Base-by-base conservation (phyloP, 2,888 invertebrate species). In the Brenthis daphne region DNA sequence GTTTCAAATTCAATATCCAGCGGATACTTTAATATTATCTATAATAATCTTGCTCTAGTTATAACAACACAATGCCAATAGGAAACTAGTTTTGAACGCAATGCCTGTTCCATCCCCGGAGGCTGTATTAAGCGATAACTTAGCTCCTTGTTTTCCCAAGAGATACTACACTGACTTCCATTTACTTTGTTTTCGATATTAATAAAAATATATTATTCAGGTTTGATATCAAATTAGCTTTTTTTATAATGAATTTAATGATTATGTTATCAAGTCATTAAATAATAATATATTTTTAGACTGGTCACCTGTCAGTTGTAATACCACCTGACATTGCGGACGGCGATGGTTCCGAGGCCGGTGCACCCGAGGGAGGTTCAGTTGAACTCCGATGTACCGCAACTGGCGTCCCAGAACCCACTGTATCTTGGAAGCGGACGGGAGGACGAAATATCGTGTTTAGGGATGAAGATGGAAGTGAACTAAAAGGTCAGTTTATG, bases 251-350 rank as follows among this genome's bases (percentile, higher is more conserved):
- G 37, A 11, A 43, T 43, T 43, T 3, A 11, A 43, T 43, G 11
- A 43, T 43, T 11, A 43, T 11, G 11, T 43, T 43, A 2, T 37
- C 8, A 33, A 37, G 8, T 37, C 0, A 8, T 37, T 37, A 37
- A 37, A 8, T 11, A 3, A 13, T 20, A 29, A 11, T 65, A 29
- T 74, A 76, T 74, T 70, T 77, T 33, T 90, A 97, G 97, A 97
- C 96, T 93, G 98, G 97, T 58, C 94, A 96, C 79, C 94, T 98
- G 80, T 96, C 96, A 82, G 98, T 98, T 74, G 96, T 97, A 75
- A 96, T 97, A 78, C 96, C 97, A 6, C 97, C 97, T 57, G 97
- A 97, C 86, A 97, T 98, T 76, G 93, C 96, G 60, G 94, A 94
- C 73, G 90, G 85, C 43, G 87, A 89, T 12, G 88, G 87, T 0